Base-by-base conservation (phyloP, 2,888 invertebrate species). In the Drosophila macrospina region DNA sequence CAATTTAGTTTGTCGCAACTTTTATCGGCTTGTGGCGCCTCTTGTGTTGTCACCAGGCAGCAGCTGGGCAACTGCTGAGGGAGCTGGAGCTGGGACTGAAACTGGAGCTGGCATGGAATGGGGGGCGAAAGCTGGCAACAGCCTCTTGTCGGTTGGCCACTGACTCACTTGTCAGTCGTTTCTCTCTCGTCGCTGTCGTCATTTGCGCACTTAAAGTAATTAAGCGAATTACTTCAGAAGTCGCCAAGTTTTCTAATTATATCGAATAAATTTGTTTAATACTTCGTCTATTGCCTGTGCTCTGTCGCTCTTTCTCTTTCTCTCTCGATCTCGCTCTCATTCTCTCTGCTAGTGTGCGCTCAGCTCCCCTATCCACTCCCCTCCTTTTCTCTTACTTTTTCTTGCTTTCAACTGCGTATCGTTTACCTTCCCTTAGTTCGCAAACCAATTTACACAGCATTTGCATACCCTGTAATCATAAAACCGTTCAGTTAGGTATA, bases 241-340 rank as follows among this genome's bases (percentile, higher is more conserved):
- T 85, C 88, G 84, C 84, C 88, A 85, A 85, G 89, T 85, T 86
- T 84, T 86, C 89, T 86, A 88, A 85, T 85, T 89, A 89, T 89
- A 86, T 88, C 85, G 86, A 88, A 85, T 88, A 89, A 88, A 88
- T 85, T 88, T 80, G 83, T 77, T 89, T 88, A 86, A 89, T 83
- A 77, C 85, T 74, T 59, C 41, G 28, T 44, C 30, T 67, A 60
- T 68, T 20, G 20, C 20, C 3, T 20, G 20, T 20, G 1, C 20
- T 20, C 20, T 20, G 2, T 20, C 20, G 1, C 20, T 20, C 20
- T 3, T 3, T 1, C 20, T 20, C 20, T 20, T 3, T 20, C 3
- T 30, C 37, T 20, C 20, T 39, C 30, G n/a, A n/a, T n/a, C n/a
- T n/a, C 56, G 64, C 48, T 41, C 26, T 32, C 32, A n/a, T 20